Evolutionary conservation across 1,140 invertebrate species (phyloP).

Genomic region (Bombyx mandarina): DNA sequence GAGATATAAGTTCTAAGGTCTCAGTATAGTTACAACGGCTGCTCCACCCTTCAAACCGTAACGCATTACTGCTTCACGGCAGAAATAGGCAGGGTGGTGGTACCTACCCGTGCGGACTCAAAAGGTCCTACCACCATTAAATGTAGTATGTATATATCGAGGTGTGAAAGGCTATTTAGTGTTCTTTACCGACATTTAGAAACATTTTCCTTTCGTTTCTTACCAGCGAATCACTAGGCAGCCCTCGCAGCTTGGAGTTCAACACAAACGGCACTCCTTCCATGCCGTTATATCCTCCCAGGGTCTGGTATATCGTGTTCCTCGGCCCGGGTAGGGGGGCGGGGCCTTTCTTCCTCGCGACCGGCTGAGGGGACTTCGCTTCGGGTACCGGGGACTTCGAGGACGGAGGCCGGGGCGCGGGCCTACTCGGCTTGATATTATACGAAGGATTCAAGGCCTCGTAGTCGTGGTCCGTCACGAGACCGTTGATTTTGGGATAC

Average conservation of each 20-base stretch:
- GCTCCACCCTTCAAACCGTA: no score
- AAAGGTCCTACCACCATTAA: no score
- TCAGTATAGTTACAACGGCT: no score
- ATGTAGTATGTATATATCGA: no score
- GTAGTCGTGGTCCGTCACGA: slow-evolving; percentile 54
- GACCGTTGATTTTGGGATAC: slow-evolving; percentile 46
- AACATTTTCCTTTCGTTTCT: slow-evolving; percentile 13
- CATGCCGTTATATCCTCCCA: slow-evolving; percentile 49
- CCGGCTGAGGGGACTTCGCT: slow-evolving; percentile 11
- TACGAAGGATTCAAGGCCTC: slow-evolving; percentile 58
- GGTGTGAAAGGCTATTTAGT: no score
- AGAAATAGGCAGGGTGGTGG: no score
- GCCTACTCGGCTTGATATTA: slow-evolving; percentile 46
- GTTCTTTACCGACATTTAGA: not conserved
- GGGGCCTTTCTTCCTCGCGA: slow-evolving; percentile 39
- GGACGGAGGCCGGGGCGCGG: slow-evolving; percentile 41
- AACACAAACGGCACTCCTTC: slow-evolving; percentile 66
- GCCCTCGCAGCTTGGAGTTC: slow-evolving; percentile 63
- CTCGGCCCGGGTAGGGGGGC: slow-evolving; percentile 46
- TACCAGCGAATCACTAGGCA: slow-evolving; percentile 45
- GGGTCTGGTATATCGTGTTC: slow-evolving; percentile 43
- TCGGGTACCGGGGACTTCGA: slow-evolving; percentile 14
- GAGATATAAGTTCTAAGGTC: no score
- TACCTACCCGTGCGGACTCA: no score
- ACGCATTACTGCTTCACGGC: no score